phyloP scores from a whole-genome alignment of 1,140 invertebrate species.

The Heterodera carotae region DNA sequence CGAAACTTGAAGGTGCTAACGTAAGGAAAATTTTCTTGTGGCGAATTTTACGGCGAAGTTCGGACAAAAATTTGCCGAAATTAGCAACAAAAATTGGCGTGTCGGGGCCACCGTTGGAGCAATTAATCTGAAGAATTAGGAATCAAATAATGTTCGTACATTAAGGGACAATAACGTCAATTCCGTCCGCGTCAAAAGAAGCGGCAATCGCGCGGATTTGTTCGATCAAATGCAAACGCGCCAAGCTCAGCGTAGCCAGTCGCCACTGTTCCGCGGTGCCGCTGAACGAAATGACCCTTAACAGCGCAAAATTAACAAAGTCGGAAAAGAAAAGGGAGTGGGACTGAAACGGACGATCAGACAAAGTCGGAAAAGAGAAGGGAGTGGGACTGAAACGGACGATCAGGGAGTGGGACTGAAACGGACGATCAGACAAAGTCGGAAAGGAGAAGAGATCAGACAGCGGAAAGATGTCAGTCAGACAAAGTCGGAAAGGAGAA shows the following conservation, averaged over 20 bases:
- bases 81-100: constrained; percentile 12
- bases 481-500: not conserved
- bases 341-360: no score
- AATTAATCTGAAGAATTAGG: constrained; percentile 10
- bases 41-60: not conserved
- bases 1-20: constrained; percentile 14
- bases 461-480: no score
- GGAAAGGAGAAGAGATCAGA: no score
- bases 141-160: not conserved
- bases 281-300: constrained; percentile 19
- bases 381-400: no score
- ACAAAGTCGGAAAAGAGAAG: no score
- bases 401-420: no score
- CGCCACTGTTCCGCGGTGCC: constrained; percentile 21
- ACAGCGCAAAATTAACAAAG: no score
- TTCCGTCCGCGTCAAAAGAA: constrained; percentile 30
- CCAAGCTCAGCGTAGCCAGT: not conserved
- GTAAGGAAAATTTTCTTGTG: constrained; percentile 10
- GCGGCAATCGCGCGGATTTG: constrained; percentile 24
- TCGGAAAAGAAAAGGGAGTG: no score
- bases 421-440: no score
- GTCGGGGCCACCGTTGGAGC: constrained; percentile 27
- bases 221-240: constrained; percentile 14
- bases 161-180: constrained; percentile 1
- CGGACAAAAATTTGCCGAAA: constrained; percentile 8